Evolutionary conservation across 1,140 invertebrate species (phyloP), one percentile per base, ranked within the genome.

Genomic region (Colletes gigas): DNA sequence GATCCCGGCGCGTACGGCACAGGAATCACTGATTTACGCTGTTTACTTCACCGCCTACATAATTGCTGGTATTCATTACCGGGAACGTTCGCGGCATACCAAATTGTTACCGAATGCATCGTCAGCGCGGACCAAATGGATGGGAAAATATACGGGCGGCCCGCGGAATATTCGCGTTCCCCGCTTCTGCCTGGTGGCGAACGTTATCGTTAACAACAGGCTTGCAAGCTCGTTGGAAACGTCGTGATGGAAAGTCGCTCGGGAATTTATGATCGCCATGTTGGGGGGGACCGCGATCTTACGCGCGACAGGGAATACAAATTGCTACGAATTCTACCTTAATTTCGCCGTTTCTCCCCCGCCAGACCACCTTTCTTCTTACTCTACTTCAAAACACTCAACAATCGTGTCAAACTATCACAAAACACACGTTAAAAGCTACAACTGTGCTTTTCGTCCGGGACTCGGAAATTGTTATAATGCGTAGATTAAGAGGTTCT

Each of bases 31-130:
- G 66, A 69, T 77, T 77, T 59, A 69, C 44, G 66, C 74, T 59
- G 65, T 77, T 77, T 77, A 77, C 66, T 47, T 50, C 41, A n/a
- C 19, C 65, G 47, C 65, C 65, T 59, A n/a, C 54, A 30, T 69
- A 77, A 69, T 69, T 19, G 65, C 52, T 4, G 41, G 15, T 60
- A 77, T 60, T 77, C 75, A 69, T 70, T 77, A 41, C 5, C 44
- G 54, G 41, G 4, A n/a, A 19, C 14, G 55, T 30, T 77, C 21
- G 66, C 14, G 15, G 55, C 75, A 50, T 15, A 52, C 55, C 75
- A 39, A 77, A 77, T 69, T 39, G 66, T 68, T 50, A n/a, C 19
- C 54, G 21, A 77, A 69, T 21, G 17, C 55, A 17, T 17, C 52
- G 15, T 44, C 54, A 41, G 12, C 54, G 21, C 9, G 9, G 12